These are phyloP conservation scores for Hermaeophaga mercurialis DNA, from an alignment of 2,888 invertebrate genomes.

Conservation along the genomic window DNA sequence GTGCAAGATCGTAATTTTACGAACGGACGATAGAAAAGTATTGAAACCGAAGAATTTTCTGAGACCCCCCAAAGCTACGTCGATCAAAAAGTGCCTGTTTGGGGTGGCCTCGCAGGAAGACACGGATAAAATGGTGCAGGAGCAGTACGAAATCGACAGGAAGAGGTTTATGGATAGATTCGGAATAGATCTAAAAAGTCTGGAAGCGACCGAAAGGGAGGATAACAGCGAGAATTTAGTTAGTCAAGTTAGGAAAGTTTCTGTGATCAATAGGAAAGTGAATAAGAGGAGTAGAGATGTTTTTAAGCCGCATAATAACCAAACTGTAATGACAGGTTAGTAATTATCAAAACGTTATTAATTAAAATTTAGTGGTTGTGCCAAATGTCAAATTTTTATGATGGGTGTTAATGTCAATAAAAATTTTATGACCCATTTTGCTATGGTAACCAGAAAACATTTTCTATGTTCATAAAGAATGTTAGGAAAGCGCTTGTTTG, in stretches of 20 bases:
- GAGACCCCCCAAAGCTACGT: constrained; percentile 17
- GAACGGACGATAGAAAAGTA: constrained; percentile 30
- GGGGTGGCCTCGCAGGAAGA: constrained; percentile 66
- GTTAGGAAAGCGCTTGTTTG: too few species aligned
- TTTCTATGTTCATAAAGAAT: too few species aligned
- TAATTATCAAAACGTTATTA: too few species aligned
- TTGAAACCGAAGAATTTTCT: constrained; percentile 30
- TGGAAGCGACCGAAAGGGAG: constrained; percentile 49
- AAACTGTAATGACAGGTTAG: constrained; percentile 34
- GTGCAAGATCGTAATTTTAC: constrained; percentile 38
- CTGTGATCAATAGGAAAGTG: constrained; percentile 26
- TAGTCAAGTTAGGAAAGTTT: constrained; percentile 22
- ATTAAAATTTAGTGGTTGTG: too few species aligned
- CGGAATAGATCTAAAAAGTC: constrained; percentile 64
- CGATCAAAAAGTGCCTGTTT: constrained; percentile 64
- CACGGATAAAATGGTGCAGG: constrained; percentile 64
- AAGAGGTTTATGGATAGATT: constrained; percentile 65
- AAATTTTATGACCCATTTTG: too few species aligned
- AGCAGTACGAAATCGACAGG: constrained; percentile 64
- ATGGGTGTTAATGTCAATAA: too few species aligned
- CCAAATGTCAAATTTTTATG: too few species aligned
- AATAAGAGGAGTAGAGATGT: constrained; percentile 30
- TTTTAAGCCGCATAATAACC: constrained; percentile 30
- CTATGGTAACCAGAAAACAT: too few species aligned
- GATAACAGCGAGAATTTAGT: constrained; percentile 24